Evolutionary conservation across 2,888 invertebrate species (phyloP), one percentile per base, ranked within the genome.

Genomic region (Cryptophagus acutangulus): DNA sequence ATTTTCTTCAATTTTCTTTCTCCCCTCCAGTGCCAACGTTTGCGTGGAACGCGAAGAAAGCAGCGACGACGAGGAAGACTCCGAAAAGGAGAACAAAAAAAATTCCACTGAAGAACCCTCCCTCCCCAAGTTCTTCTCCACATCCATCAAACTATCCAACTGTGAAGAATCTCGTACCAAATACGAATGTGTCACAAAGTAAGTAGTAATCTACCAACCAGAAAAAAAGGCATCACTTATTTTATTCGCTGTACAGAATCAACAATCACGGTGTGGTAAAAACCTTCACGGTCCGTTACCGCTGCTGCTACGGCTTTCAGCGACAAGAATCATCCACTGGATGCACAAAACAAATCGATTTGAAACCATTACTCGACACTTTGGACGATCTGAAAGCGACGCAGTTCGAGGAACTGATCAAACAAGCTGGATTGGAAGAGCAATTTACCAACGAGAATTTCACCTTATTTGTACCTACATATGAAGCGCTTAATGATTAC

Each of bases 301-400:
- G 81, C 61, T 85, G 84, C 62, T 85, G 84, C 62, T 75, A 77
- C 58, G 84, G 84, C 25, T 82, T 70, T 63, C 70, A 74, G 39
- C 70, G 78, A 40, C 49, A 53, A 17, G 54, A 59, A 20, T 58
- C 58, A 29, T 44, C 60, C 8, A 46, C 53, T 29, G 65, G 64
- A 38, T 70, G 69, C 50, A 58, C 57, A 33, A 62, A 66, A 48
- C 60, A 73, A 71, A 74, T 79, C 14, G 75, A 78, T 40, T 70
- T 81, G 46, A 75, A 76, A 58, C 68, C 74, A 14, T 57, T 80
- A 41, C 58, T 73, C 30, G 73, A 75, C 24, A 77, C 79, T 0
- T 71, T 80, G 15, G 69, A 71, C 28, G 74, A 76, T 36, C 61
- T 81, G 57, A 77, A 75, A 17, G 74, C 75, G 33, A 74, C 71